phyloP scores from a whole-genome alignment of 2,797 vertebrate genomes.

The Lepus townsendii region DNA sequence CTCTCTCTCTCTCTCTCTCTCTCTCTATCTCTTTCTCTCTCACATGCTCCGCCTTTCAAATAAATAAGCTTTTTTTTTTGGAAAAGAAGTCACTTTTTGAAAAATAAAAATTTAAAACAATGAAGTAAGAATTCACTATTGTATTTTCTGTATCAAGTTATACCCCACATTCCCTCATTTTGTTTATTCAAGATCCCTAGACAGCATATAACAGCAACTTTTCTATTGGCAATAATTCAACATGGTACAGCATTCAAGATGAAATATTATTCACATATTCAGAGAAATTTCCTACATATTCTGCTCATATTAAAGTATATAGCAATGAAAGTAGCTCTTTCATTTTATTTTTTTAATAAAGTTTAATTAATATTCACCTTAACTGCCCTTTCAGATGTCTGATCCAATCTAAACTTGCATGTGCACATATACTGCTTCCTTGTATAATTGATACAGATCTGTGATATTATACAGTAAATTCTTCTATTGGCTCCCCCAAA shows the following conservation, averaged over 20 bases:
- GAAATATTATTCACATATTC: neutral
- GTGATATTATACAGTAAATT: neutral
- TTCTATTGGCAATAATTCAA: neutral
- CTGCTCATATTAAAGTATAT: neutral
- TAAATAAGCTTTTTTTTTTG: too few relatives aligned
- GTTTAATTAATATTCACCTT: neutral
- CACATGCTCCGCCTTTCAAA: too few relatives aligned
- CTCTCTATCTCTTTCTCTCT: too few relatives aligned
- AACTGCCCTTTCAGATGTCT: neutral
- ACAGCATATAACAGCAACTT: neutral
- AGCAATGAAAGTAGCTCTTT: neutral
- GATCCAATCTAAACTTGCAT: neutral
- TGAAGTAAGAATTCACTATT: neutral
- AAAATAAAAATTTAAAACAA: too few relatives aligned
- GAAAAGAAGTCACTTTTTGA: too few relatives aligned
- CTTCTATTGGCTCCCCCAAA: neutral
- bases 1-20: too few relatives aligned
- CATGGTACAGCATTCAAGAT: neutral
- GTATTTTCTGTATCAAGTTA: neutral
- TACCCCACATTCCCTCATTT: neutral
- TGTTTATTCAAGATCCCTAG: neutral
- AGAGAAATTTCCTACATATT: neutral
- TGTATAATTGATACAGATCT: neutral
- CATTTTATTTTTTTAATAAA: slow-evolving; percentile 3
- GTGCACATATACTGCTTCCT: neutral